Evolutionary conservation across 30 jellyfish, hydroid and myxozoan species (phyloP).

Genomic region (Sanderia malayensis): DNA sequence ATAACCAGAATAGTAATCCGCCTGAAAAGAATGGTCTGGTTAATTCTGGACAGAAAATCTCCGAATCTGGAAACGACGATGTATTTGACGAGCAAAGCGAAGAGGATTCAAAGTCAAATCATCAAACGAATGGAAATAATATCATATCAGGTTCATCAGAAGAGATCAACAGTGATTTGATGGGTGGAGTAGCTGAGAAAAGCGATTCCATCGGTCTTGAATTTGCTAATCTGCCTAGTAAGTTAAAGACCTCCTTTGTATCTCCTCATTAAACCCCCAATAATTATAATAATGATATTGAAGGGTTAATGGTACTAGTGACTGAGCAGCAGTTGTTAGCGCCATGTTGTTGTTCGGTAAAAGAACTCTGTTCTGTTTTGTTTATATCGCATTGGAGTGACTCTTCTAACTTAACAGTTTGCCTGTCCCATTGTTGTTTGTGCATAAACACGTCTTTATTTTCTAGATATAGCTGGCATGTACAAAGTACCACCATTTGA

Average conservation of each 20-base stretch:
- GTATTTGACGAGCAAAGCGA: background rate
- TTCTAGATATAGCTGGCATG: slow-evolving; percentile 66
- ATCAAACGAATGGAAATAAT: background rate
- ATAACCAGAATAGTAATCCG: slow-evolving; percentile 60
- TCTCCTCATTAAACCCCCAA: no score
- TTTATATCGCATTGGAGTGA: no score
- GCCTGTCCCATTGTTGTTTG: no score
- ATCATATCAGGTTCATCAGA: no score
- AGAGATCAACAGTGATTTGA: background rate
- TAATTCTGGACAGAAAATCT: slow-evolving; percentile 40
- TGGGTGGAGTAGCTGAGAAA: background rate
- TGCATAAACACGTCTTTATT: no score
- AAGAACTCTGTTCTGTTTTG: no score
- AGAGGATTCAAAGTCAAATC: background rate
- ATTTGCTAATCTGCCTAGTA: background rate
- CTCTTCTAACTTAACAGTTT: no score
- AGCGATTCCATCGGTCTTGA: background rate
- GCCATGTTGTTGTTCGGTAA: no score
- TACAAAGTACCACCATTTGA: slow-evolving; percentile 53
- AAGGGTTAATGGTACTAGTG: no score
- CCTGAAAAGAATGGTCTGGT: slow-evolving; percentile 71
- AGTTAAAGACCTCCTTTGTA: no score
- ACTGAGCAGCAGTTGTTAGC: no score
- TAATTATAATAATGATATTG: no score
- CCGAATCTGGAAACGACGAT: background rate